Conservation (phyloP, 1,140 invertebrate genomes). For the Drosophila neocordata region DNA sequence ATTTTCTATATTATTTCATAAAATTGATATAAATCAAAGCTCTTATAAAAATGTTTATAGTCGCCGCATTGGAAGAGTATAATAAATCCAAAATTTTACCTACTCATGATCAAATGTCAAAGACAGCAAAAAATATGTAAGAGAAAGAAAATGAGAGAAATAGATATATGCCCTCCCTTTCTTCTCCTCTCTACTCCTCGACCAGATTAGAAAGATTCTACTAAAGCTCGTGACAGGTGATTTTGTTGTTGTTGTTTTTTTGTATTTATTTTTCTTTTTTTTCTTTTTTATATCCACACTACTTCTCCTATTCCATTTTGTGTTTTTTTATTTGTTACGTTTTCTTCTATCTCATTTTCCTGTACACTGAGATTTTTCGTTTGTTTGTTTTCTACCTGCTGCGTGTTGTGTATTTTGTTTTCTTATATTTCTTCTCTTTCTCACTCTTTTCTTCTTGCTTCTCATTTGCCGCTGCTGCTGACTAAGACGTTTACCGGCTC, state of each 20-base stretch:
- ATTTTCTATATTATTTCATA: no score
- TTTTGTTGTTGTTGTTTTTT: conserved; percentile 19
- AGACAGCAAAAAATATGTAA: not conserved
- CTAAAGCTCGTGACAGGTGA: conserved; percentile 49
- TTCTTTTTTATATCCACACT: no score
- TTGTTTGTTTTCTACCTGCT: conserved; percentile 51
- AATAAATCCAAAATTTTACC: not conserved
- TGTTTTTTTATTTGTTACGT: not conserved
- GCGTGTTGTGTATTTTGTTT: conserved; percentile 16
- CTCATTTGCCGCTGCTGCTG: conserved; percentile 24
- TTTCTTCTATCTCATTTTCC: conserved; percentile 19
- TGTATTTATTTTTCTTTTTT: not conserved
- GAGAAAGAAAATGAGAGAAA: conserved; percentile 1
- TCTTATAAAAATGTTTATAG: no score
- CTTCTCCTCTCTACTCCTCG: no score
- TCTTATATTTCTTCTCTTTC: conserved; percentile 10
- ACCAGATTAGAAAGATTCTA: not conserved
- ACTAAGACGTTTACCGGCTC: conserved; percentile 56
- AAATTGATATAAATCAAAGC: no score
- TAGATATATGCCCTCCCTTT: not conserved
- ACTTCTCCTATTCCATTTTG: not conserved
- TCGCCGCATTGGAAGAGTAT: not conserved
- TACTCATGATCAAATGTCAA: conserved; percentile 32
- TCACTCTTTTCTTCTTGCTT: conserved; percentile 12
- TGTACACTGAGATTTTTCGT: conserved; percentile 19